These are phyloP conservation scores for Molossus molossus DNA, from an alignment of 2,797 vertebrate genomes.

Conservation along the genomic window DNA sequence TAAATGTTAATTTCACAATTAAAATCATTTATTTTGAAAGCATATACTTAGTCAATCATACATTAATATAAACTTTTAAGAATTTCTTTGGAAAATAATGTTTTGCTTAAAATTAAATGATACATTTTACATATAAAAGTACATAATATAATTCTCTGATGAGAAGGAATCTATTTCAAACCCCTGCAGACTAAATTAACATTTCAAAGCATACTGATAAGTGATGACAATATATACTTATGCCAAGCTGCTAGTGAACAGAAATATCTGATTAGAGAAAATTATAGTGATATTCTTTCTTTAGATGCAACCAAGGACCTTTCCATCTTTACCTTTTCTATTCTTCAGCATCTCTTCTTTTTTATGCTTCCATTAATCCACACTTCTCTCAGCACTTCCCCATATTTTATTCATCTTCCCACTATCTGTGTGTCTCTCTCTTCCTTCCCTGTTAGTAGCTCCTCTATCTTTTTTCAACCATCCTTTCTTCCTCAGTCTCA, in stretches of 20 bases:
- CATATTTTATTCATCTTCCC: background rate
- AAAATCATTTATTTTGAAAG: slow-evolving; percentile 20
- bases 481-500: background rate
- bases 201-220: background rate
- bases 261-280: background rate
- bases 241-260: background rate
- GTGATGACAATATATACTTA: background rate
- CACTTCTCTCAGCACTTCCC: background rate
- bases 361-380: background rate
- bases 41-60: background rate
- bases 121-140: background rate
- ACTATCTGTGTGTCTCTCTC: background rate
- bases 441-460: background rate
- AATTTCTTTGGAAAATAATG: slow-evolving; percentile 1
- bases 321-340: background rate
- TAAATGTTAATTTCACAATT: slow-evolving; percentile 38
- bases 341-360: background rate
- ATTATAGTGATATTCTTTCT: background rate
- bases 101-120: slow-evolving; percentile 45
- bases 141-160: background rate
- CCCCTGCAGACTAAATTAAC: background rate
- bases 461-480: background rate
- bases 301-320: background rate
- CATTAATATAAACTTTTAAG: background rate
- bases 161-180: slow-evolving; percentile 21